Percentiles rank a stretch among this genome's conserved stretches.
Conservation (phyloP, 1,140 invertebrate species). For the Pseudachorutes palmiensis region DNA sequence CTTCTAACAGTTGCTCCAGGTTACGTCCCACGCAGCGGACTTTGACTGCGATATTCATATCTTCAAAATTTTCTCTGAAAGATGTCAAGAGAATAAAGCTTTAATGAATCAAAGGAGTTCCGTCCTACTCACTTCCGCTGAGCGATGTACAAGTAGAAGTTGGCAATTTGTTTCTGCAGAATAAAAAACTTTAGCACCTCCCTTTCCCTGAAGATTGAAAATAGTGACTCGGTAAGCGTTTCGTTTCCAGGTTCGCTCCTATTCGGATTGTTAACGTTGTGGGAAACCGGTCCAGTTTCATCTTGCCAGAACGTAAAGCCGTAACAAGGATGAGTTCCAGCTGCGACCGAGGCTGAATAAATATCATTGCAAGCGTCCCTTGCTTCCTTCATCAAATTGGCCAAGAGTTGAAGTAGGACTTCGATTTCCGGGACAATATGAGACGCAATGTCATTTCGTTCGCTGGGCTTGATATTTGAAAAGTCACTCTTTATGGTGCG, state of each 20-base stretch:
- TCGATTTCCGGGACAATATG: constrained; percentile 59
- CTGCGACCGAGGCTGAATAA: constrained; percentile 6
- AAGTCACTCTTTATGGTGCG: constrained; percentile 52
- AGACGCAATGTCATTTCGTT: constrained; percentile 53
- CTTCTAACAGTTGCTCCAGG: constrained; percentile 54
- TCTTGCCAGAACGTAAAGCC: constrained; percentile 9
- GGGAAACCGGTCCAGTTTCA: constrained; percentile 2
- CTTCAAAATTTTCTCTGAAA: constrained; percentile 51
- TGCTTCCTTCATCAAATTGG: constrained; percentile 32
- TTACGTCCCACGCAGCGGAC: constrained; percentile 53
- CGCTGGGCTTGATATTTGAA: constrained; percentile 48
- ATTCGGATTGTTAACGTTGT: not conserved
- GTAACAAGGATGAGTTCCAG: constrained; percentile 14
- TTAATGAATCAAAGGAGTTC: no score
- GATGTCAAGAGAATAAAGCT: not conserved
- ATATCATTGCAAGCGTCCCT: constrained; percentile 35
- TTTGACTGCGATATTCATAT: constrained; percentile 52
- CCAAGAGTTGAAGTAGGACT: constrained; percentile 47
- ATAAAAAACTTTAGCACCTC: constrained; percentile 32
- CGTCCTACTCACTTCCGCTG: constrained; percentile 47
- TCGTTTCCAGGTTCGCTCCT: constrained; percentile 5
- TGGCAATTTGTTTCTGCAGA: constrained; percentile 32
- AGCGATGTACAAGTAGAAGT: constrained; percentile 39
- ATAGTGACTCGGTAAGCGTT: constrained; percentile 24
- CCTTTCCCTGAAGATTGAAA: constrained; percentile 32